Evolutionary conservation across 2,888 invertebrate genomes (phyloP).

Genomic region (Scaptomyza cyrtandrae): DNA sequence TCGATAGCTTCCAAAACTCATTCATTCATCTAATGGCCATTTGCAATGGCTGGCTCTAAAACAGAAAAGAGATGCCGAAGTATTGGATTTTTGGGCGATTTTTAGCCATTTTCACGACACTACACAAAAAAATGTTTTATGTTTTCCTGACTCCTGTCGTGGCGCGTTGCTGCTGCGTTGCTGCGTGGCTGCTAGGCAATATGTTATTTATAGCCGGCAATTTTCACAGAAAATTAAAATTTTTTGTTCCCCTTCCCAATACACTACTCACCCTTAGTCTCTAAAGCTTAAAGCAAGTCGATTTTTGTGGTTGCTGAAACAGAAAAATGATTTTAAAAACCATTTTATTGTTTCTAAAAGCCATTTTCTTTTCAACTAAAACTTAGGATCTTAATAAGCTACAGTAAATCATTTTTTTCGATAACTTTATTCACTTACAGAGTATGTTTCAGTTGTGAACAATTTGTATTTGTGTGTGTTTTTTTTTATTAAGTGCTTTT

Average conservation of each 20-base stretch:
- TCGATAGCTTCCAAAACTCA: not conserved
- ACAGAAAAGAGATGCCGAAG: no score
- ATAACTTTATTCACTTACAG: not conserved
- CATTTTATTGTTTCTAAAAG: no score
- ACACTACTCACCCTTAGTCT: constrained; percentile 3
- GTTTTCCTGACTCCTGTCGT: no score
- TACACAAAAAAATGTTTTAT: constrained; percentile 67
- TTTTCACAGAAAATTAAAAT: constrained; percentile 72
- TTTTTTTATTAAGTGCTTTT: no score
- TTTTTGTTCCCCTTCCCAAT: constrained; percentile 20
- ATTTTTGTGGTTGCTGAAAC: not conserved
- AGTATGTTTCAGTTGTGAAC: constrained; percentile 22
- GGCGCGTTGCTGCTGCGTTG: no score
- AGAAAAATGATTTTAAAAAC: no score
- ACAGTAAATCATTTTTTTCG: no score
- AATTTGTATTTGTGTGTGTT: no score
- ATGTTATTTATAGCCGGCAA: constrained; percentile 67
- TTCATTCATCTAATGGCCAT: constrained; percentile 47
- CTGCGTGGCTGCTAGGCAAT: constrained; percentile 42
- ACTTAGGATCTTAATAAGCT: no score
- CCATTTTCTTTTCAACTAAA: no score
- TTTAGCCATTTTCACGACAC: constrained; percentile 59
- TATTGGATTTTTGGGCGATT: not conserved
- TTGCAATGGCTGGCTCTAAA: not conserved
- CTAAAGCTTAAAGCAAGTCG: not conserved